Conservation (phyloP, 2,888 invertebrate species). For the Clusia tigrina region DNA sequence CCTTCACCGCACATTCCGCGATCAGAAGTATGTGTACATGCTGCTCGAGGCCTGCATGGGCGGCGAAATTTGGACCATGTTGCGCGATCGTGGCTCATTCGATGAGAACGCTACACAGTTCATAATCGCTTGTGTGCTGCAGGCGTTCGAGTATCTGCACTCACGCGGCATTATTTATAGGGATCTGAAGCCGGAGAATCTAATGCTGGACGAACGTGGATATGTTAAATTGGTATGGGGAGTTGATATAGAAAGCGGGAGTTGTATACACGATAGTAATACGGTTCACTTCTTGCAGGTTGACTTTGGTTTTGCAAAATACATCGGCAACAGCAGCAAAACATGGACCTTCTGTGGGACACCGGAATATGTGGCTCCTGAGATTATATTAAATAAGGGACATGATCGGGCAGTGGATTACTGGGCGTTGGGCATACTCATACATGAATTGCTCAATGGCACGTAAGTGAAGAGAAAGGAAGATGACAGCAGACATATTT, state of each 20-base stretch:
- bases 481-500: too few species aligned
- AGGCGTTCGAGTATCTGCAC: constrained; percentile 92
- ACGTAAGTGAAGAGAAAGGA: too few species aligned
- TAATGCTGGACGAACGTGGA: constrained; percentile 84
- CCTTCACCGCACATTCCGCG: constrained; percentile 87
- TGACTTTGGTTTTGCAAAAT: constrained; percentile 94
- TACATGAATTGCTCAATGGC: constrained; percentile 87
- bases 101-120: constrained; percentile 85
- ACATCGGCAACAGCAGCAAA: constrained; percentile 79
- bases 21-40: constrained; percentile 92
- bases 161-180: constrained; percentile 83
- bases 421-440: constrained; percentile 91
- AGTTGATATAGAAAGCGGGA: too few species aligned
- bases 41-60: constrained; percentile 93
- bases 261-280: too few species aligned
- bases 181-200: constrained; percentile 94
- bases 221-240: constrained; percentile 88
- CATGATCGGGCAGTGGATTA: constrained; percentile 88
- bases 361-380: constrained; percentile 88
- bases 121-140: constrained; percentile 90
- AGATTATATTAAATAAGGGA: constrained; percentile 85
- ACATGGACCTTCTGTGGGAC: constrained; percentile 98
- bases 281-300: constrained; percentile 66
- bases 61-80: constrained; percentile 92
- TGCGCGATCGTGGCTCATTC: constrained; percentile 85